phyloP scores from a whole-genome alignment of 2,113 vertebrate species.

The Chaetorhynchus papuensis region DNA sequence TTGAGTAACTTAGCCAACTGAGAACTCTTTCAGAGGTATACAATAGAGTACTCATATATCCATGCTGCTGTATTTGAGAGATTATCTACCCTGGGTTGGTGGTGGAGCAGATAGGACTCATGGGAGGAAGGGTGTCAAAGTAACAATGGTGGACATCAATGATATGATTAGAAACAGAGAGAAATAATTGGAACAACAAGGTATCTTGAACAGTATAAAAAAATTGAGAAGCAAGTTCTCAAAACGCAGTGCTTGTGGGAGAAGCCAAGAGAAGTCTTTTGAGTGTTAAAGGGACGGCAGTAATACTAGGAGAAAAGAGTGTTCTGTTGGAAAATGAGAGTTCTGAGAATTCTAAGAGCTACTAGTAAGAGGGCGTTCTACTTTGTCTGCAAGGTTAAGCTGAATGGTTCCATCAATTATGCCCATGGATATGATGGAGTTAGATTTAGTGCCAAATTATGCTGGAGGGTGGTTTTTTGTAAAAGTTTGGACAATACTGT shows the following conservation, averaged over 20 bases:
- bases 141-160: not conserved
- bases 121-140: not conserved
- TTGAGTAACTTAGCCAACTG: not conserved
- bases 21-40: not conserved
- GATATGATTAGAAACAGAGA: not conserved
- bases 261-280: not conserved
- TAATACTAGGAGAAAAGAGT: not conserved
- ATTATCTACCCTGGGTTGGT: not conserved
- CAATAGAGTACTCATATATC: not conserved
- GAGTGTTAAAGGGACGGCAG: not conserved
- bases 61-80: not conserved
- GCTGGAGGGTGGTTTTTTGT: not conserved
- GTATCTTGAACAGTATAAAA: not conserved
- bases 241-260: not conserved
- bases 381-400: not conserved
- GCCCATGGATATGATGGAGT: not conserved
- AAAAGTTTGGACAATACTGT: not conserved
- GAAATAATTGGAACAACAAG: not conserved
- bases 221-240: not conserved
- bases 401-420: not conserved
- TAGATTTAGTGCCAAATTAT: not conserved
- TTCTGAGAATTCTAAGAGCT: not conserved
- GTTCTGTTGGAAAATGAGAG: not conserved
- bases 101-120: not conserved
- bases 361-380: not conserved